Evolutionary conservation across 2,888 invertebrate genomes (phyloP).

Genomic region (Anticlea derivata): DNA sequence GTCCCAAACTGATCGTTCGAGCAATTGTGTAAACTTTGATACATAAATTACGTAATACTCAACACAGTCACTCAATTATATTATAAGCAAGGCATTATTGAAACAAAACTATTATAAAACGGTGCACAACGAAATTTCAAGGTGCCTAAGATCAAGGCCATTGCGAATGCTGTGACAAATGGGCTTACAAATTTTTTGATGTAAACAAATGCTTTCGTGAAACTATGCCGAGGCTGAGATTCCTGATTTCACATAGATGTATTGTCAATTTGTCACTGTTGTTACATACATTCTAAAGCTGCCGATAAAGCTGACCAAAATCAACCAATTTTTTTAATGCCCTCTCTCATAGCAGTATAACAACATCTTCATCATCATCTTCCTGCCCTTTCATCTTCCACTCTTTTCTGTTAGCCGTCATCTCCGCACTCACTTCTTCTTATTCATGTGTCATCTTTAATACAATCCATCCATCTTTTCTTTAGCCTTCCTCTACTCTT

Average conservation of each 20-base stretch:
- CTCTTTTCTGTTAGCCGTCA: no score
- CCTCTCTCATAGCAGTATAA: no score
- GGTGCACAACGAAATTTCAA: slow-evolving; percentile 8
- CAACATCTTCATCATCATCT: no score
- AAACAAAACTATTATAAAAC: background rate
- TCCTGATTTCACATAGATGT: slow-evolving; percentile 4
- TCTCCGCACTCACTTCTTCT: no score
- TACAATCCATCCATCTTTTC: no score
- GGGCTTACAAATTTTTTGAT: slow-evolving; percentile 1
- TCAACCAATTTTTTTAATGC: background rate
- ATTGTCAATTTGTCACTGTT: background rate
- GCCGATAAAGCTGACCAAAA: background rate
- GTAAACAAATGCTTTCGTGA: slow-evolving; percentile 13
- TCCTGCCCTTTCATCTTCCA: no score
- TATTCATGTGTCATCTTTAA: no score
- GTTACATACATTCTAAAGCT: background rate
- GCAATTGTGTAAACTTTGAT: slow-evolving; percentile 34
- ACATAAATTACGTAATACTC: slow-evolving; percentile 13
- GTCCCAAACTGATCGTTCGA: slow-evolving; percentile 11
- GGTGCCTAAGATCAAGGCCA: slow-evolving; percentile 21
- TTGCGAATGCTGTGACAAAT: slow-evolving; percentile 10
- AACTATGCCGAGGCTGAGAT: slow-evolving; percentile 14
- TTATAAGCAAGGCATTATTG: slow-evolving; percentile 5
- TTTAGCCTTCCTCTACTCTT: no score
- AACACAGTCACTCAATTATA: background rate